A percentile compares a stretch with the other conserved stretches of the same genome.
Evolutionary conservation across 2,888 invertebrate species (phyloP).

Genomic region (Orchesellides sinensis): DNA sequence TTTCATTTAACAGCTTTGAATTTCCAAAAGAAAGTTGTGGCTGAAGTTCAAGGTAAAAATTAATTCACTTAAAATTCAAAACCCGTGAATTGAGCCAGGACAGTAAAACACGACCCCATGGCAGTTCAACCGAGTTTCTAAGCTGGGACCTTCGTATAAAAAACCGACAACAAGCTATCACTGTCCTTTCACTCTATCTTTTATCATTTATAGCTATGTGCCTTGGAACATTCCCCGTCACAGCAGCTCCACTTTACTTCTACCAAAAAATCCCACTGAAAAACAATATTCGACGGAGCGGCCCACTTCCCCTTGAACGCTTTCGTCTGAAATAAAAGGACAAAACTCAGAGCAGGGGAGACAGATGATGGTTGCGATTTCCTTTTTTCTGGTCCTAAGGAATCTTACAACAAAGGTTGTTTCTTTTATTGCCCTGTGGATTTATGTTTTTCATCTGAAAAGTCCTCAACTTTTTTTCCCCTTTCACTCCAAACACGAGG

Average conservation of each 20-base stretch:
- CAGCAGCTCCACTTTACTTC: background rate
- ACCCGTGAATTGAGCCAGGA: background rate
- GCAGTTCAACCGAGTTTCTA: too few relatives aligned
- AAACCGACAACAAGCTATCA: slow-evolving; percentile 12
- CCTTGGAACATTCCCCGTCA: background rate
- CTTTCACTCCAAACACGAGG: slow-evolving; percentile 8
- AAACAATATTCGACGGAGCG: background rate
- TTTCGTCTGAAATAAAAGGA: slow-evolving; percentile 9
- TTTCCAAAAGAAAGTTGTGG: background rate
- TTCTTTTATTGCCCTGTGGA: slow-evolving; percentile 69
- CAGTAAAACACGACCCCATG: background rate
- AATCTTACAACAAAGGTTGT: slow-evolving; percentile 46
- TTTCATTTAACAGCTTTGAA: too few relatives aligned
- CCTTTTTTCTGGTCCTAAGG: slow-evolving; percentile 31
- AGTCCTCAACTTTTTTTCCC: slow-evolving; percentile 36
- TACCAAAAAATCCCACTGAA: background rate
- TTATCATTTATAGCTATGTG: slow-evolving; percentile 3
- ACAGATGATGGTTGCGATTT: slow-evolving; percentile 42
- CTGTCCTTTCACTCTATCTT: slow-evolving; percentile 7
- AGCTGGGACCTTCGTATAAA: too few relatives aligned
- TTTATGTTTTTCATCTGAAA: slow-evolving; percentile 61
- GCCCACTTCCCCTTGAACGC: background rate
- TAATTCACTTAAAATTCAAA: background rate
- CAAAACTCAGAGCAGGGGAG: slow-evolving; percentile 25
- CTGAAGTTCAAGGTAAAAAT: background rate